Conservation (phyloP, 2,888 invertebrate species). For the Ctena decussata region DNA sequence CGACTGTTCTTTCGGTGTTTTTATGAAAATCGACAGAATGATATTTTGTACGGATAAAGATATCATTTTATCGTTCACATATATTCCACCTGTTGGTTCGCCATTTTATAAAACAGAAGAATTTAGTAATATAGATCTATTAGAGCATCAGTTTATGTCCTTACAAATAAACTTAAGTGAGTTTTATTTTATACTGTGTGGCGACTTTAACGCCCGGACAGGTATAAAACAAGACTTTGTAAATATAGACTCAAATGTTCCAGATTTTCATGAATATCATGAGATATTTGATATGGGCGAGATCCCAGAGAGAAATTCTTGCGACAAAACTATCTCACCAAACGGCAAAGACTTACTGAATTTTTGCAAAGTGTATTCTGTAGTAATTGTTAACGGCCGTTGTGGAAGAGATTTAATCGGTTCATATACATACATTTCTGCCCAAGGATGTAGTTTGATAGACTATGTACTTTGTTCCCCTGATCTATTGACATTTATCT, state of each 20-base stretch:
- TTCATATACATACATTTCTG: background rate
- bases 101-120: background rate
- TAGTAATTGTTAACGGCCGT: background rate
- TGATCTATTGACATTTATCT: too few relatives aligned
- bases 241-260: background rate
- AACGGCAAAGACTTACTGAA: background rate
- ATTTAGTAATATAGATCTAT: background rate
- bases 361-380: too few relatives aligned
- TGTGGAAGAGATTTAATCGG: background rate
- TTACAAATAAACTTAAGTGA: background rate
- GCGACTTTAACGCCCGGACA: too few relatives aligned
- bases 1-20: background rate
- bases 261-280: background rate
- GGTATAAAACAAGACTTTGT: background rate
- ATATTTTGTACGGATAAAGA: background rate
- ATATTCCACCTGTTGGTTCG: background rate
- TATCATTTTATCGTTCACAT: background rate
- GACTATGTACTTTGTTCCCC: too few relatives aligned
- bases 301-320: background rate
- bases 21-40: background rate
- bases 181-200: background rate
- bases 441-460: too few relatives aligned
- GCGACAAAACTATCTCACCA: background rate
- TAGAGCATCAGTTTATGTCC: background rate
- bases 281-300: background rate